These are phyloP conservation scores for Cervus canadensis DNA, from an alignment of 2,113 vertebrate species.

Conservation along the genomic window DNA sequence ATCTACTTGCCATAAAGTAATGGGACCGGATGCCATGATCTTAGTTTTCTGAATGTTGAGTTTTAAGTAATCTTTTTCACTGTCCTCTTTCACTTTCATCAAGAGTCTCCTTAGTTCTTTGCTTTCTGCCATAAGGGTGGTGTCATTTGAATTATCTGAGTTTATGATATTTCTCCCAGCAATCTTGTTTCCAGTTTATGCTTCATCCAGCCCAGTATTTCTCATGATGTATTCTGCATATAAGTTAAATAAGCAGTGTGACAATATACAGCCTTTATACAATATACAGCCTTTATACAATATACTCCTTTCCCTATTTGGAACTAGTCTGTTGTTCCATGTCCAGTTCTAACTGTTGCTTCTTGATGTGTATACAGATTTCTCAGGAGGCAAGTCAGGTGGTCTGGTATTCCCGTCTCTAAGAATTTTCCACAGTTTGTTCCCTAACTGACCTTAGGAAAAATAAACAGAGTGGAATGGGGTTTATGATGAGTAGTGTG, in stretches of 20 bases:
- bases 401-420: background rate
- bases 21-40: background rate
- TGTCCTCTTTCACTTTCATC: background rate
- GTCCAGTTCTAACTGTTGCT: background rate
- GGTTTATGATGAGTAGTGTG: background rate
- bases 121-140: background rate
- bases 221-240: background rate
- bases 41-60: background rate
- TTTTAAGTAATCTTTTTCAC: background rate
- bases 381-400: background rate
- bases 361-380: background rate
- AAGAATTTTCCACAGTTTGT: background rate
- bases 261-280: background rate
- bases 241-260: background rate
- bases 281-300: background rate
- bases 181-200: background rate
- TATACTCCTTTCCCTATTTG: background rate
- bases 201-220: background rate
- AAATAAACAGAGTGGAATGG: background rate
- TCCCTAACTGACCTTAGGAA: background rate
- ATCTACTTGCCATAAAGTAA: background rate
- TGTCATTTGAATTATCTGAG: background rate
- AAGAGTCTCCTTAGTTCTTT: background rate
- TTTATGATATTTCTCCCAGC: background rate
- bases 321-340: background rate